phyloP scores from a whole-genome alignment of 1,140 invertebrate genomes.

The Melipona quadrifasciata region DNA sequence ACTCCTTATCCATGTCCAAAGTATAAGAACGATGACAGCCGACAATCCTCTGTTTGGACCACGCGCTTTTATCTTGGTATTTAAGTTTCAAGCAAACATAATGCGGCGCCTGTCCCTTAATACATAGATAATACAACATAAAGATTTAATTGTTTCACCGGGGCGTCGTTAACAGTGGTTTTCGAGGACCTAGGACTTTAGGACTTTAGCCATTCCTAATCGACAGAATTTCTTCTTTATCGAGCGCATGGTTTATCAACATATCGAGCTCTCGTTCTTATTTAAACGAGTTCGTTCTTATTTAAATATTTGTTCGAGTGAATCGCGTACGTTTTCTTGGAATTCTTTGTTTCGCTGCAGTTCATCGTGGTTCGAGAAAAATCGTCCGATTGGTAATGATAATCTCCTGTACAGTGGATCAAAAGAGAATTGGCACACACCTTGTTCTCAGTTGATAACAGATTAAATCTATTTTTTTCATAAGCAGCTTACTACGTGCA shows the following conservation, averaged over 20 bases:
- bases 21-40: neutral
- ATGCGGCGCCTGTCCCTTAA: neutral
- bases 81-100: conserved; percentile 16
- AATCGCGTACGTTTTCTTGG: neutral
- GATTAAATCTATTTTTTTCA: too few relatives aligned
- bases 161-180: neutral
- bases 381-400: neutral
- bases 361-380: neutral
- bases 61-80: neutral
- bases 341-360: neutral
- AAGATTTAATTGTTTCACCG: conserved; percentile 1
- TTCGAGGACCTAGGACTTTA: conserved; percentile 28
- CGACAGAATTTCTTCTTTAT: neutral
- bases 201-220: conserved; percentile 32
- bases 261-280: neutral
- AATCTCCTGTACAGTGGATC: too few relatives aligned
- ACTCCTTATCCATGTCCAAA: too few relatives aligned
- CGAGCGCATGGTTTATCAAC: neutral
- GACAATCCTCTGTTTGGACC: neutral
- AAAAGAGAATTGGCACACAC: too few relatives aligned
- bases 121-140: too few relatives aligned
- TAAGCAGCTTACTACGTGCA: too few relatives aligned
- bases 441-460: too few relatives aligned
- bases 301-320: conserved; percentile 35
- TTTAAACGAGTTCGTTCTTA: neutral